Conservation (phyloP, 2,113 vertebrate species). For the Seriola dumerili region DNA sequence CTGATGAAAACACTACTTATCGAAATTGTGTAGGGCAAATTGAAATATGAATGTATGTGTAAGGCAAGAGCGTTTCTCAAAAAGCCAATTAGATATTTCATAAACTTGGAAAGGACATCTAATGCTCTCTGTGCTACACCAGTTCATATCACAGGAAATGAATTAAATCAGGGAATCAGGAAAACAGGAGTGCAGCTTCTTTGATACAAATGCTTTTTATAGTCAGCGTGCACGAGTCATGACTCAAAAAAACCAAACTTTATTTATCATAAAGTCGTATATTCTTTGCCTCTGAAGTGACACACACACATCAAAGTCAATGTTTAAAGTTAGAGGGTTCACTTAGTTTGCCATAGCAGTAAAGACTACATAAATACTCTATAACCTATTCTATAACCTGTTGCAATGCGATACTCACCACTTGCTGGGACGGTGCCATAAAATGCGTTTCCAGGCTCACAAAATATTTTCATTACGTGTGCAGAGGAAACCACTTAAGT, state of each 20-base stretch:
- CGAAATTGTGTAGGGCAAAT: constrained; percentile 31
- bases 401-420: constrained; percentile 65
- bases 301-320: constrained; percentile 59
- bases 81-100: constrained; percentile 61
- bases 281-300: constrained; percentile 21
- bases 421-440: constrained; percentile 62
- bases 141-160: constrained; percentile 16
- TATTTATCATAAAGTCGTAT: neutral
- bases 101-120: constrained; percentile 48
- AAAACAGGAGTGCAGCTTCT: neutral
- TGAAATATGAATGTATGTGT: constrained; percentile 69
- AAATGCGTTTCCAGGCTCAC: constrained; percentile 66
- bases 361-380: constrained; percentile 66
- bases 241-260: neutral
- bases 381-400: constrained; percentile 64
- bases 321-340: constrained; percentile 46
- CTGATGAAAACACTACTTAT: constrained; percentile 59
- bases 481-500: constrained; percentile 67
- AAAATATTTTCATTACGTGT: constrained; percentile 73
- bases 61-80: constrained; percentile 27
- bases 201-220: neutral
- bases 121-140: neutral
- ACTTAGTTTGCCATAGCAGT: constrained; percentile 52
- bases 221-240: neutral
- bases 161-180: neutral